phyloP scores from a whole-genome alignment of 2,113 vertebrate species.

The Anthoscopus minutus region DNA sequence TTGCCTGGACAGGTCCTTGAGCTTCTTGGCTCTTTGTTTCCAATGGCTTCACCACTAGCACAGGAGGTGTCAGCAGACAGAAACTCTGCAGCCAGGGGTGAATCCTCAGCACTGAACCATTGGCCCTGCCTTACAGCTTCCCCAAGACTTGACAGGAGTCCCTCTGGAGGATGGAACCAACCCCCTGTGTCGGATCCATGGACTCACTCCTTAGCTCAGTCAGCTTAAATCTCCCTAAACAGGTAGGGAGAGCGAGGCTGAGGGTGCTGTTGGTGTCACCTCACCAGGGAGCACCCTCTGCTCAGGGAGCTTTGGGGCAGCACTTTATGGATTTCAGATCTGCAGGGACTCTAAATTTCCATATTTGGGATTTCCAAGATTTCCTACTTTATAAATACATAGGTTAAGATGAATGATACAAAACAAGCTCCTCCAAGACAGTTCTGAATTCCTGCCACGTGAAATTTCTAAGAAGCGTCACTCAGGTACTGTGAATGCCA shows the following conservation, averaged over 20 bases:
- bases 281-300: not conserved
- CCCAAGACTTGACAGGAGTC: fast-evolving
- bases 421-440: not conserved
- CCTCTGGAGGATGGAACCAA: not conserved
- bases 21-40: not conserved
- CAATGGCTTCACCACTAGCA: not conserved
- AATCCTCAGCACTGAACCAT: not conserved
- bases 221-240: not conserved
- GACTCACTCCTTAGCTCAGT: not conserved
- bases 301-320: not conserved
- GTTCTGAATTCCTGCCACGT: not conserved
- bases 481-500: not conserved
- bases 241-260: fast-evolving
- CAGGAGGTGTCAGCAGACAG: not conserved
- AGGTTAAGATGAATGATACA: not conserved
- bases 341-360: not conserved
- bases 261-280: not conserved
- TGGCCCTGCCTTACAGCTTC: not conserved
- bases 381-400: not conserved
- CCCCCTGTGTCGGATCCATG: fast-evolving
- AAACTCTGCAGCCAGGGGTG: fast-evolving
- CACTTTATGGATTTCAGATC: not conserved
- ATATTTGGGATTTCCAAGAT: not conserved
- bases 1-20: conserved; percentile 9
- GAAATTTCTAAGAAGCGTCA: not conserved